Conservation (phyloP, 2,797 vertebrate species). For the Falco peregrinus region DNA sequence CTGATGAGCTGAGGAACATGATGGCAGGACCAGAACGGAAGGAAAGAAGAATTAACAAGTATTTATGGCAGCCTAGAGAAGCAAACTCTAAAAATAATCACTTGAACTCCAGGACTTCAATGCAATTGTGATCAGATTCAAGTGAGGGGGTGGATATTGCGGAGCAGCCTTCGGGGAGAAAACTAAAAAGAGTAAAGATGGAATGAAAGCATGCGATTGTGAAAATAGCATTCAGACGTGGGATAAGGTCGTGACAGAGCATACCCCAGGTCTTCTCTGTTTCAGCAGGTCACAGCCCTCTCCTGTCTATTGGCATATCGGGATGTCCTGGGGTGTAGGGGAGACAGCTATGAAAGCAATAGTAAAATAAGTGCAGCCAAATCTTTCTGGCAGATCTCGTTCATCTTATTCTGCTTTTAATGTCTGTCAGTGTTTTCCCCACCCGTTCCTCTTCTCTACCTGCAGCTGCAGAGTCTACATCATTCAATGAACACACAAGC, state of each 20-base stretch:
- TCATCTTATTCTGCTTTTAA: neutral
- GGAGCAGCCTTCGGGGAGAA: neutral
- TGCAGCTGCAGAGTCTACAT: fast-evolving
- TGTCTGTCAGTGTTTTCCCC: neutral
- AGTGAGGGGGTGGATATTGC: neutral
- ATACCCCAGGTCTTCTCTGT: neutral
- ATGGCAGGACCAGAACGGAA: neutral
- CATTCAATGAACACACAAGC: neutral
- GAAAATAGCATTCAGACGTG: neutral
- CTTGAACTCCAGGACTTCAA: neutral
- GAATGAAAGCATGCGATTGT: neutral
- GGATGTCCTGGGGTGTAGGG: neutral
- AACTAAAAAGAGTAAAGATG: neutral
- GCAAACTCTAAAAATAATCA: neutral
- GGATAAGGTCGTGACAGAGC: neutral
- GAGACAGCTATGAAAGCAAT: neutral
- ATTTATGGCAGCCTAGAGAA: neutral
- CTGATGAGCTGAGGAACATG: neutral
- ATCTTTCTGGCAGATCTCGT: neutral
- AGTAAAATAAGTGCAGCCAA: neutral
- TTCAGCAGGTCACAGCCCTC: neutral
- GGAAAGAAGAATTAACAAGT: neutral
- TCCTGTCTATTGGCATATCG: neutral
- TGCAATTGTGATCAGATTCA: neutral
- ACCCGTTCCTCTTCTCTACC: neutral